Evolutionary conservation across 23 tunicate species (phyloP), one percentile per base, ranked within the genome.

Genomic region (Oikopleura albicans): DNA sequence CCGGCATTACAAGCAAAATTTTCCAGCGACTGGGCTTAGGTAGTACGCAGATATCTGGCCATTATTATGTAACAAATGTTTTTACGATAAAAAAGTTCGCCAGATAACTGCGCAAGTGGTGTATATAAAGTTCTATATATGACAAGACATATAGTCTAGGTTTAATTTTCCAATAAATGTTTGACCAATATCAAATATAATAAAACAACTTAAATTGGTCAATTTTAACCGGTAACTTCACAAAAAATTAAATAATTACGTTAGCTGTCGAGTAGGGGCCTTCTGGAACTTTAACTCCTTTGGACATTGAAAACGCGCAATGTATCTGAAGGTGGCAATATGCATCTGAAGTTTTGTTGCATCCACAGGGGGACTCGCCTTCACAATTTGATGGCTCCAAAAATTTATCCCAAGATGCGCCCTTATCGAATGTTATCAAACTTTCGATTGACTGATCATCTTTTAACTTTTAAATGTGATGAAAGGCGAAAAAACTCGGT

Each of bases 381-480:
- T 31, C 35, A 29, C 79, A 71, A 37, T 71, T 71, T 22, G 33
- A 2, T 71, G 79, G 79, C 2, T 27, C 4, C 2, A 2, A 4
- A 12, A 71, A 29, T 12, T 16, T 16, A 71, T 71, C 84, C 99
- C 99, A 95, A 0, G 86, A 66, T 4, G 91, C 96, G 8, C 99
- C 99, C 86, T 95, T 95, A 83, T 95, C 91, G 66, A 84, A 91
- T 1, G 99, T 85, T 39, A 95, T 95, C 39, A 83, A 66, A 39
- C 89, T 86, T 59, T 88, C 91, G n/a, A 95, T 87, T 39, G 95
- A 86, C 34, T 91, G 76, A 49, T 89, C 96, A 36, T 87, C 84
- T 34, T 76, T 85, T 4, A 71, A 29, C 79, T 71, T 2, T 8
- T 8, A 8, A 49, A 49, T 8, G 22, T 8, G 22, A 49, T 49